Percentiles rank a stretch among this genome's conserved stretches.
phyloP scores from a whole-genome alignment of 2,113 vertebrate genomes.

The Crotalus horridus region DNA sequence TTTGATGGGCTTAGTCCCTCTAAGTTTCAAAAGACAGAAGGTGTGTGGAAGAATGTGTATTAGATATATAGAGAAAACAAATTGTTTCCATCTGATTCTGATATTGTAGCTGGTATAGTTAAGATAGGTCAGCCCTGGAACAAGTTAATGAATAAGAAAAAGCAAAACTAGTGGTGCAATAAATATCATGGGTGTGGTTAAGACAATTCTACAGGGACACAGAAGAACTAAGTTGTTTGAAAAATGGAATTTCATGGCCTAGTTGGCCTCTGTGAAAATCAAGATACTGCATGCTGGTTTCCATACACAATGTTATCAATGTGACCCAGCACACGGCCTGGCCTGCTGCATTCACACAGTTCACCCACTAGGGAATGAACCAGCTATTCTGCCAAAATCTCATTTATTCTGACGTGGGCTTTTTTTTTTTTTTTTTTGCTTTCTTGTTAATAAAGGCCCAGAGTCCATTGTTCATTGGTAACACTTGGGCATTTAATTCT shows the following conservation, averaged over 20 bases:
- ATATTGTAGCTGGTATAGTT: background rate
- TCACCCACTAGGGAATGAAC: conserved; percentile 22
- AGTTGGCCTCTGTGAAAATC: conserved; percentile 39
- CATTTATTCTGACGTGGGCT: background rate
- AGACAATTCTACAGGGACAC: background rate
- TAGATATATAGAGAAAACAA: background rate
- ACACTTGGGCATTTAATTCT: accelerated
- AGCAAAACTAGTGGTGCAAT: conserved; percentile 8
- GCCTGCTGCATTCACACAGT: background rate
- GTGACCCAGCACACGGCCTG: conserved; percentile 14
- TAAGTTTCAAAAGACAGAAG: background rate
- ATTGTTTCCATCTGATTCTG: background rate
- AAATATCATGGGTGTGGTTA: background rate
- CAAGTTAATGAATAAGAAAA: background rate
- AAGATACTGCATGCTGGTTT: conserved; percentile 58
- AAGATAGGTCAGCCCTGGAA: background rate
- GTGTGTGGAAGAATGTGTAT: background rate
- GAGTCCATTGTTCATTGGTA: background rate
- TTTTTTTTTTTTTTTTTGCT: accelerated
- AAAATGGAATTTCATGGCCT: background rate
- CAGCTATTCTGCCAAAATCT: conserved; percentile 9
- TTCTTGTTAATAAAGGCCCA: background rate
- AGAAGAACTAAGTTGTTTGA: background rate
- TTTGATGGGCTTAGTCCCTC: background rate
- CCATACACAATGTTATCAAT: conserved; percentile 63